Percentiles rank a stretch among this genome's conserved stretches.
These are phyloP conservation scores for Priocnemis perturbator DNA, from an alignment of 2,888 invertebrate genomes.

Conservation along the genomic window DNA sequence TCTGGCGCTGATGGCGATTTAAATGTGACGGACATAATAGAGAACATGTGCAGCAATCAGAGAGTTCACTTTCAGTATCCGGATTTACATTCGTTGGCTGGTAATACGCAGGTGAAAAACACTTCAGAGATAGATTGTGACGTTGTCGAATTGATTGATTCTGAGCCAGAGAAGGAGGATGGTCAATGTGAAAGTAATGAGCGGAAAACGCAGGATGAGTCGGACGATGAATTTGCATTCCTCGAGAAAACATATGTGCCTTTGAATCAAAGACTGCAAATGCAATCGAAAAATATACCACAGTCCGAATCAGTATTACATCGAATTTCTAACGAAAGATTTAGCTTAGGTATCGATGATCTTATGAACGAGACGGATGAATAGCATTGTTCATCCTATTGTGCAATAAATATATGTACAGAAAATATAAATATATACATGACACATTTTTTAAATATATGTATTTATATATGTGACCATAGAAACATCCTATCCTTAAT, in stretches of 20 bases:
- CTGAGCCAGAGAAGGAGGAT: background rate
- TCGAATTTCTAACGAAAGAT: conserved; percentile 16
- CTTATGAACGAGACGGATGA: conserved; percentile 48
- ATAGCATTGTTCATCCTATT: background rate
- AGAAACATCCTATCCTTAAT: background rate
- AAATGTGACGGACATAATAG: conserved; percentile 78
- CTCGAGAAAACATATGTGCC: conserved; percentile 64
- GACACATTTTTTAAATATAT: background rate
- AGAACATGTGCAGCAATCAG: conserved; percentile 72
- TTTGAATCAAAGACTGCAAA: conserved; percentile 56
- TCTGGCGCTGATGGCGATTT: conserved; percentile 74
- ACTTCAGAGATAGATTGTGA: background rate
- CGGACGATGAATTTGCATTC: conserved; percentile 59
- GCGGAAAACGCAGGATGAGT: conserved; percentile 8
- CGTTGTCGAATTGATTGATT: no score
- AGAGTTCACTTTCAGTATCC: conserved; percentile 37
- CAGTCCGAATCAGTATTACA: background rate
- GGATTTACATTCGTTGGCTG: background rate
- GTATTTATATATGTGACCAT: background rate
- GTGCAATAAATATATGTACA: background rate
- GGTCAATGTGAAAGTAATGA: background rate
- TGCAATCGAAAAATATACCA: background rate
- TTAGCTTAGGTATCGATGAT: conserved; percentile 54
- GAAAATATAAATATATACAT: conserved; percentile 1
- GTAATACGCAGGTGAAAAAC: background rate